phyloP scores from a whole-genome alignment of 2,113 vertebrate genomes.

The Mus musculus region GRCm39 chr3:82875001-82875500 shows the following conservation, averaged over 20 bases:
- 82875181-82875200: conserved; percentile 16
- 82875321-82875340: not conserved
- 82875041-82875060: not conserved
- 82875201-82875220: not conserved
- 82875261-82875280: not conserved
- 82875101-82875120: not conserved
- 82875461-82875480: too few species aligned
- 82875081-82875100: not conserved
- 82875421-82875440: not conserved
- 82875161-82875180: not conserved
- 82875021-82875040: not conserved
- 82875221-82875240: not conserved
- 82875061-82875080: conserved; percentile 2
- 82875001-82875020: not conserved
- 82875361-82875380: not conserved
- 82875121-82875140: not conserved
- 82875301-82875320: not conserved
- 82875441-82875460: not conserved
- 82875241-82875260: not conserved
- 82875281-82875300: not conserved
- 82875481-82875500: not conserved
- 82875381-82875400: not conserved
- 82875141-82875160: not conserved
- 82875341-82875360: not conserved
- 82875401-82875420: not conserved